Percentiles rank a stretch among this genome's conserved stretches.
These are phyloP conservation scores for Taxidea taxus DNA, from an alignment of 2,113 vertebrate species.

Conservation along the genomic window DNA sequence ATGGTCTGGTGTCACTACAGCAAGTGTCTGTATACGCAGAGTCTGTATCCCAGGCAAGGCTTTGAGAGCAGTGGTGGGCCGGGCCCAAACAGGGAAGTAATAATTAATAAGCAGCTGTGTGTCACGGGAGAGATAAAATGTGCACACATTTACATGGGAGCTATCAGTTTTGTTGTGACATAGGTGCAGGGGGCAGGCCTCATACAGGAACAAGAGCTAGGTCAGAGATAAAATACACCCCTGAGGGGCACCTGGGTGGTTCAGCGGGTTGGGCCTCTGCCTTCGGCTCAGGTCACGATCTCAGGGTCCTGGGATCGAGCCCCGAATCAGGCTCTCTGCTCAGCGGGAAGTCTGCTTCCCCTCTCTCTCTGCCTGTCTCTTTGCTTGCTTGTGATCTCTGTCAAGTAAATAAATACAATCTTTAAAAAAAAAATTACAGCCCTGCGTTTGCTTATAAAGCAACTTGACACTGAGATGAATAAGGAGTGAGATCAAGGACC, in stretches of 20 bases:
- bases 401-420: too few relatives aligned
- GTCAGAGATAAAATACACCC: background rate
- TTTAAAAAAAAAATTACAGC: background rate
- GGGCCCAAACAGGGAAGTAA: background rate
- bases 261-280: too few relatives aligned
- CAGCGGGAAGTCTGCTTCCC: too few relatives aligned
- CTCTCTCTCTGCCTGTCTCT: too few relatives aligned
- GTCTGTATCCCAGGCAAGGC: background rate
- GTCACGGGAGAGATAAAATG: background rate
- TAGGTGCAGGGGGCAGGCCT: background rate
- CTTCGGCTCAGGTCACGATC: too few relatives aligned
- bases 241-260: too few relatives aligned
- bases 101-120: background rate
- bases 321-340: too few relatives aligned
- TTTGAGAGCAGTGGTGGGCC: too few relatives aligned
- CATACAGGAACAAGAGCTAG: background rate
- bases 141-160: rapidly evolving
- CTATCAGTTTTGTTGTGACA: background rate
- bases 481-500: background rate
- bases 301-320: too few relatives aligned
- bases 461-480: background rate
- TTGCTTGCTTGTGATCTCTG: too few relatives aligned
- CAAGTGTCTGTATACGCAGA: background rate
- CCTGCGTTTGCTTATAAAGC: background rate
- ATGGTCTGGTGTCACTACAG: background rate